Evolutionary conservation across 2,888 invertebrate species (phyloP).

Genomic region (Dromius quadrimaculatus): DNA sequence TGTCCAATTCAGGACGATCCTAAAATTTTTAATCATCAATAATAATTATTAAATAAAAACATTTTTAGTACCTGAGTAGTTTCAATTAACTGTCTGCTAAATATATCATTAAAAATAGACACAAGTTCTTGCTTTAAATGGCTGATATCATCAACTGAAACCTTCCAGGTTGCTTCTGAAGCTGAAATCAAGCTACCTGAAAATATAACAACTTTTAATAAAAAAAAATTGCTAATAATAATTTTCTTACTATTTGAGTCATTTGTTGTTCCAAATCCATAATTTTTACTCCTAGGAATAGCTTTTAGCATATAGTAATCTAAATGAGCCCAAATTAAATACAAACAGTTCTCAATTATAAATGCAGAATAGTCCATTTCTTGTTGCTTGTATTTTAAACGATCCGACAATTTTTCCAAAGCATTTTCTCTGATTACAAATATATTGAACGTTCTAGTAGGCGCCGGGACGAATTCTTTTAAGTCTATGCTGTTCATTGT

Average conservation of each 20-base stretch:
- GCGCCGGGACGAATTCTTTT: constrained; percentile 67
- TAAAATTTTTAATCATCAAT: no score
- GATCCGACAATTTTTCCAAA: constrained; percentile 68
- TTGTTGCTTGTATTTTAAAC: constrained; percentile 70
- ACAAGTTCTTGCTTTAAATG: constrained; percentile 79
- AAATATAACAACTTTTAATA: constrained; percentile 28
- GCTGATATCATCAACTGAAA: constrained; percentile 73
- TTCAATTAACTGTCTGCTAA: constrained; percentile 79
- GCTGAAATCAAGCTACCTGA: constrained; percentile 66
- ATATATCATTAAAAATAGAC: constrained; percentile 82
- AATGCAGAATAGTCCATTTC: constrained; percentile 74
- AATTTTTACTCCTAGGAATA: constrained; percentile 66
- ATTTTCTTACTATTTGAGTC: constrained; percentile 60
- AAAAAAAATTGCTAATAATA: constrained; percentile 6
- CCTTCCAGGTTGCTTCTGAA: constrained; percentile 70
- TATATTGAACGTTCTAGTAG: constrained; percentile 60
- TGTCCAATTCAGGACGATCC: constrained; percentile 75
- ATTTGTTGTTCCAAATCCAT: constrained; percentile 56
- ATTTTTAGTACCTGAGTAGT: constrained; percentile 74
- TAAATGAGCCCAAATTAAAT: constrained; percentile 82
- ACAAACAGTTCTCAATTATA: constrained; percentile 79
- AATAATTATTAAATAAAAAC: no score
- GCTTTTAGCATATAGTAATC: constrained; percentile 78
- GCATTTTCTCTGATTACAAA: constrained; percentile 61
- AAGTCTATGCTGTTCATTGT: constrained; percentile 72